phyloP scores from a whole-genome alignment of 1,140 invertebrate genomes.

The Bicyclus anynana region DNA sequence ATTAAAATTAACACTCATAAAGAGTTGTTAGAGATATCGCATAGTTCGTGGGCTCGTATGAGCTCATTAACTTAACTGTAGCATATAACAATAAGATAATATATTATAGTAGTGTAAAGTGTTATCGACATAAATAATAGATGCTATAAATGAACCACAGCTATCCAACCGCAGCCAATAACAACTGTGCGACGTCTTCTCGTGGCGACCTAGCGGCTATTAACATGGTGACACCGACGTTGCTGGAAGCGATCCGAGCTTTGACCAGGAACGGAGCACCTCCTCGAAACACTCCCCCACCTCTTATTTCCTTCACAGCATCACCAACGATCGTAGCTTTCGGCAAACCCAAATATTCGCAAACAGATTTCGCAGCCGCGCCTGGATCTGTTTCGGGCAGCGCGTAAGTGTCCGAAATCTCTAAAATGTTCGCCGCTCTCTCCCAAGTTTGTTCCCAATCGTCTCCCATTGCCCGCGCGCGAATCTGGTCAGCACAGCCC shows the following conservation, averaged over 20 bases:
- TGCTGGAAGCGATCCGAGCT: slow-evolving; percentile 90
- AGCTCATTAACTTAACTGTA: no score
- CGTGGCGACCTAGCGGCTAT: slow-evolving; percentile 81
- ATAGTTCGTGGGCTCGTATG: no score
- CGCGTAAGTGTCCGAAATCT: slow-evolving; percentile 58
- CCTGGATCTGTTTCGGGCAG: slow-evolving; percentile 85
- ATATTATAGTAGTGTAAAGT: not conserved
- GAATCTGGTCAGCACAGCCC: slow-evolving; percentile 87
- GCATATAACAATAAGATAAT: not conserved
- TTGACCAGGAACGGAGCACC: slow-evolving; percentile 93
- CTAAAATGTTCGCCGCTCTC: slow-evolving; percentile 42
- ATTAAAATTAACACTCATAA: no score
- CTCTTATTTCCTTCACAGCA: slow-evolving; percentile 84
- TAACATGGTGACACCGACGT: slow-evolving; percentile 86
- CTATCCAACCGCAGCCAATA: slow-evolving; percentile 92
- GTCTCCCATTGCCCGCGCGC: slow-evolving; percentile 45
- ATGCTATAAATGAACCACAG: not conserved
- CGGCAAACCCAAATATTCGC: slow-evolving; percentile 92
- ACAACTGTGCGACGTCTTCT: slow-evolving; percentile 88
- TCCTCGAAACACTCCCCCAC: slow-evolving; percentile 79
- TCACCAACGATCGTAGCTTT: slow-evolving; percentile 72
- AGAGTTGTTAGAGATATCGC: no score
- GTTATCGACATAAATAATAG: not conserved
- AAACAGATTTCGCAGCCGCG: slow-evolving; percentile 86
- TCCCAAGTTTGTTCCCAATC: slow-evolving; percentile 67